A percentile compares a stretch with the other conserved stretches of the same genome.
These are phyloP conservation scores for Phalangium opilio DNA, from an alignment of 2,888 invertebrate genomes.

Conservation along the genomic window DNA sequence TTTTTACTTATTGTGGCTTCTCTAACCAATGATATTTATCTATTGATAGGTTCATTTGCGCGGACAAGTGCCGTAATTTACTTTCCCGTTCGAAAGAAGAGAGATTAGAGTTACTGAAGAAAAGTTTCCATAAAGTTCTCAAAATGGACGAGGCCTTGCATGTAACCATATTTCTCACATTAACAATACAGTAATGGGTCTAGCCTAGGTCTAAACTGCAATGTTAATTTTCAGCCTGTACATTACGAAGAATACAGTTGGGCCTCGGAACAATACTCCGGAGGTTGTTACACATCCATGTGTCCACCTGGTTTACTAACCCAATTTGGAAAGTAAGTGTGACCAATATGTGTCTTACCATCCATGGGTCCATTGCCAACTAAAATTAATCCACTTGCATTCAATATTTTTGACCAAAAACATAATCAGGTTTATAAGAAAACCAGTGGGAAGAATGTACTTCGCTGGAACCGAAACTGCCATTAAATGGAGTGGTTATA, in stretches of 20 bases:
- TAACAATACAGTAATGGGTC: not conserved
- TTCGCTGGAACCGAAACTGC: conserved; percentile 20
- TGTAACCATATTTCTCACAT: conserved; percentile 20
- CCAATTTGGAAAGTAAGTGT: conserved; percentile 26
- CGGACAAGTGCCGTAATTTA: conserved; percentile 24
- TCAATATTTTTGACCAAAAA: no score
- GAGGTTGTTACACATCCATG: conserved; percentile 29
- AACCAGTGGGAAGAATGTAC: conserved; percentile 23
- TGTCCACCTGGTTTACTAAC: conserved; percentile 30
- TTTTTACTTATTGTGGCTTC: not conserved
- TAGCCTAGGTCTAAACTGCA: not conserved
- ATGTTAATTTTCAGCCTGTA: conserved; percentile 10
- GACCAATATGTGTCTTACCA: no score
- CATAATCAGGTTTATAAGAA: conserved; percentile 20
- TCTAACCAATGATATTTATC: conserved; percentile 1
- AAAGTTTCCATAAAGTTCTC: conserved; percentile 25
- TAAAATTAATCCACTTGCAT: no score
- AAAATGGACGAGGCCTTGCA: conserved; percentile 23
- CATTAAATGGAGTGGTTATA: conserved; percentile 17
- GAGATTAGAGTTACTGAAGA: conserved; percentile 21
- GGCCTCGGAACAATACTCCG: conserved; percentile 29
- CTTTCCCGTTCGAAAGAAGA: conserved; percentile 22
- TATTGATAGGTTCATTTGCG: conserved; percentile 24
- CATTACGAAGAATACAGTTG: conserved; percentile 28
- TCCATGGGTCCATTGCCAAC: no score